Evolutionary conservation across 2,888 invertebrate genomes (phyloP), one percentile per base, ranked within the genome.

Genomic region (Allophyes oxyacanthae): DNA sequence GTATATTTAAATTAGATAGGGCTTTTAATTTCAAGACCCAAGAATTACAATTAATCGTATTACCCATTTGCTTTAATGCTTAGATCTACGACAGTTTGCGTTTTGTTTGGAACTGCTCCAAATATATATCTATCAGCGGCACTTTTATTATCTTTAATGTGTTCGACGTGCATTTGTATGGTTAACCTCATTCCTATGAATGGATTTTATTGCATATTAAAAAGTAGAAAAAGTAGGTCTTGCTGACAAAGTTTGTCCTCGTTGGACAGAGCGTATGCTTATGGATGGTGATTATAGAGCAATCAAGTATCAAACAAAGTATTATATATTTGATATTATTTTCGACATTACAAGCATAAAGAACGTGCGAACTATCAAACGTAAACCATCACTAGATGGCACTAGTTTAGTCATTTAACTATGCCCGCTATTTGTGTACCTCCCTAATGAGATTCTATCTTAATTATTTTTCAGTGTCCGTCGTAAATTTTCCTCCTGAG

Each of bases 381-480:
- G 44, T 32, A 40, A 28, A 25, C 38, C 14, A 20, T 43, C 48
- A 32, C 36, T 43, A 48, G 51, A 40, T 33, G 50, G 34, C 59
- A 36, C 59, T 44, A 44, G 52, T 36, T 56, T 43, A 62, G 51
- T 57, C 49, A 48, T 75, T 72, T 20, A 25, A 59, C 61, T 51
- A 46, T 58, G 53, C 52, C 56, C 55, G 49, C 46, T 43, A n/a
- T 33, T 28, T 8, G 72, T 77, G 74, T 79, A 75, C 78, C 77
- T 72, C 69, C 72, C 72, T 87, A 87, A 87, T 86, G 85, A 89
- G 88, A 86, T 87, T 85, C 80, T 80, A 83, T 87, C 85, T 85
- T 89, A 89, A 89, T 90, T 87, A 87, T 86, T 86, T 87, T 87
- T 84, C 84, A 86, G 81, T 83, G 82, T 83, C 81, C 75, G 77